Base-by-base conservation (phyloP, 53 echinoderm and acorn worm genomes). In the Actinopyga echinites region DNA sequence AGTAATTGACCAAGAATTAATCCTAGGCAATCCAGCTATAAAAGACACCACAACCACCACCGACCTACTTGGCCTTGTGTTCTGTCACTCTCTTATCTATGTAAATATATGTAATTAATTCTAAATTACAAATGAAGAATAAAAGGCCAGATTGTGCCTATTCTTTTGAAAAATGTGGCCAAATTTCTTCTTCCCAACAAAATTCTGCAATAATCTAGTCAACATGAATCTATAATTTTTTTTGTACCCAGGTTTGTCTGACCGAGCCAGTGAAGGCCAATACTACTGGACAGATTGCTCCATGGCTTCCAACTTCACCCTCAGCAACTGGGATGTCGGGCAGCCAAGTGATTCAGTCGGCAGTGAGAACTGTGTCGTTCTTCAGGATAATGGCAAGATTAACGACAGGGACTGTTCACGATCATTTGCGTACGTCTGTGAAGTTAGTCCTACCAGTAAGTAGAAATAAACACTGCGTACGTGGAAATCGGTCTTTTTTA, bases 271-370 rank as follows among this genome's bases (percentile, higher is more conserved):
- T 36, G 95, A 95, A 68, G 93, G 95, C 28, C 62, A 56, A 1
- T 95, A 88, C 65, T 85, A 89, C 31, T 95, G 93, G 93, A 63
- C 85, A 1, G 95, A 95, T 69, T 95, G 95, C 40, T 86, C 93
- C 8, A 35, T 53, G 15, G 81, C 81, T 22, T 80, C 81, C 34
- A 80, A 80, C 81, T 80, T 80, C 28, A 80, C 81, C 22, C 21
- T 61, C 6, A 6, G 35, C 13, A 80, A 86, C 59, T 95, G 95
- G 95, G 95, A 89, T 28, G 65, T 57, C 12, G 81, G 84, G 61
- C 89, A 95, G 49, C 95, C 95, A 4, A 86, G 88, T 36, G 92
- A 95, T 69, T 35, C 66, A 0, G 79, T 49, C 11, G 90, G 85
- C 26, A 90, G 64, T 22, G 92, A 95, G 80, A 89, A 95, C 89